Base-by-base conservation (phyloP, 2,888 invertebrate genomes). In the Odontocolon sp. region DNA sequence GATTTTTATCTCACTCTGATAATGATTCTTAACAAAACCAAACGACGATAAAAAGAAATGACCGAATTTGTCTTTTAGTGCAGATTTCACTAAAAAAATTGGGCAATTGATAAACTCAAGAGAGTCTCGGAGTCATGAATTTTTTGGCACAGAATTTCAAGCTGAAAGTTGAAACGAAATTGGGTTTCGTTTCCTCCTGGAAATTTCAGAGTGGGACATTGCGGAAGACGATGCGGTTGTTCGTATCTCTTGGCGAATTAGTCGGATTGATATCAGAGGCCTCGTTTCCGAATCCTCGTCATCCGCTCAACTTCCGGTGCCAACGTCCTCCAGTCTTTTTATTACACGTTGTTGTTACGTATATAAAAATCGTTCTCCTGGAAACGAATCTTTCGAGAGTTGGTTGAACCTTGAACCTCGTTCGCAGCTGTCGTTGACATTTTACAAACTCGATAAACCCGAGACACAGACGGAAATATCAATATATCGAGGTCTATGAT, bases 201-300 rank as follows among this genome's bases (percentile, higher is more conserved):
- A 76, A 47, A 69, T 38, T 50, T 52, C 50, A 50, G 71, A 81
- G 68, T 82, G 75, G 84, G 81, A 82, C 83, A 83, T 85, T 85
- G 84, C 84, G 79, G 84, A 81, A 78, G 79, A 81, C 82, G 81
- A 82, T 84, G 85, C 83, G 78, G 83, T 78, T 66, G 66, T 78
- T n/a, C 69, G 71, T 63, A 23, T 47, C 56, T 63, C 52, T 31
- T 40, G 40, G 77, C 74, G 68, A 56, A 71, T 71, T 74, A 59
- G 38, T 47, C 33, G 31, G 16, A 16, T 45, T 50, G 42, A 80
- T 77, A 67, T 66, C 59, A 38, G 31, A 28, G 69, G n/a, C 31
- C 8, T 54, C 16, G 54, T 54, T 54, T 54, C 16, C 31, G n/a
- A 18, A 31, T 54, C 33, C 33, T 16, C 31, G 9, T 2, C 16